Evolutionary conservation across 1,140 invertebrate species (phyloP).

Genomic region (Euwallacea fornicatus): DNA sequence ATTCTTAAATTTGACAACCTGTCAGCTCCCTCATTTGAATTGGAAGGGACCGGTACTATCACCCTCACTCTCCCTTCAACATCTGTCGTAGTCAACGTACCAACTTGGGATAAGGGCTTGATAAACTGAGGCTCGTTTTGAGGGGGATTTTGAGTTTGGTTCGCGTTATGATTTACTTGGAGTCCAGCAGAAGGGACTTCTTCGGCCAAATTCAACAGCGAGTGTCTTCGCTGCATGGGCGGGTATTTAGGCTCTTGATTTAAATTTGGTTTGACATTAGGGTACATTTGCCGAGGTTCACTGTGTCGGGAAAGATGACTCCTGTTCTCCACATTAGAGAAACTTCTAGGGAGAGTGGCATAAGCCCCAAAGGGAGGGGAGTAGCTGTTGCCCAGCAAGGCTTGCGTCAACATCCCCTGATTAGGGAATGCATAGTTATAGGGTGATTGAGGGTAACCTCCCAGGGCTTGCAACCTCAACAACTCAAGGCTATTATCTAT

Average conservation of each 20-base stretch:
- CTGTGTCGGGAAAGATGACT: conserved; percentile 39
- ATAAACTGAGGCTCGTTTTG: conserved; percentile 58
- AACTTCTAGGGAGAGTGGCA: conserved; percentile 43
- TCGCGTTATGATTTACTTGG: background rate
- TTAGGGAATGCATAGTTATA: conserved; percentile 41
- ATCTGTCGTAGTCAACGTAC: conserved; percentile 62
- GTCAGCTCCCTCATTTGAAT: conserved; percentile 44
- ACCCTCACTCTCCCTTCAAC: conserved; percentile 59
- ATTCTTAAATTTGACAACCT: conserved; percentile 54
- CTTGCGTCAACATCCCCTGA: conserved; percentile 34
- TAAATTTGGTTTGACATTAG: conserved; percentile 10
- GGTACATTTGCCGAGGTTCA: conserved; percentile 42
- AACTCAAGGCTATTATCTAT: conserved; percentile 46
- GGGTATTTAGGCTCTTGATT: conserved; percentile 37
- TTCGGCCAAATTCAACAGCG: conserved; percentile 18
- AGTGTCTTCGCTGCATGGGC: conserved; percentile 23
- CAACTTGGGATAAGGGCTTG: conserved; percentile 67
- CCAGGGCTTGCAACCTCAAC: conserved; percentile 46
- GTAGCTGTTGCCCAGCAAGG: conserved; percentile 47
- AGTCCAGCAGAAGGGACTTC: background rate
- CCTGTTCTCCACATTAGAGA: conserved; percentile 45
- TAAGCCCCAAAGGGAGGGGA: conserved; percentile 27
- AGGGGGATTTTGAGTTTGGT: background rate
- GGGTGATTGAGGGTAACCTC: conserved; percentile 40
- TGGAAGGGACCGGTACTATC: conserved; percentile 57